Conservation (phyloP, 2,113 vertebrate genomes). For the Callopanchax toddi region DNA sequence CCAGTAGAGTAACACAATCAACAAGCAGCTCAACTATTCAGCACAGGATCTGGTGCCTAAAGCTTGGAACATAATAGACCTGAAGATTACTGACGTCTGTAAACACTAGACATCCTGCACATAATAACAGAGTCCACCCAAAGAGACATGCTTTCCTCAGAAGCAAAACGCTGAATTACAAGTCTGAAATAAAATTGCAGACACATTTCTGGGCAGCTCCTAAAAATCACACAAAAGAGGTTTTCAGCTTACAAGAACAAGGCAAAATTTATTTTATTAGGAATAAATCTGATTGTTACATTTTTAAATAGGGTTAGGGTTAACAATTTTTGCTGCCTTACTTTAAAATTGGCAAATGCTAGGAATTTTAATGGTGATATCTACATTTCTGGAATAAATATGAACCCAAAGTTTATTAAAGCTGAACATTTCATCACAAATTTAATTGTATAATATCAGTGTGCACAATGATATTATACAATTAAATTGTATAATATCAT, state of each 20-base stretch:
- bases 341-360: too few relatives aligned
- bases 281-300: too few relatives aligned
- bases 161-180: neutral
- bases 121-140: slow-evolving; percentile 4
- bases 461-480: too few relatives aligned
- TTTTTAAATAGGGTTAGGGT: too few relatives aligned
- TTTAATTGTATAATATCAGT: too few relatives aligned
- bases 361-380: too few relatives aligned
- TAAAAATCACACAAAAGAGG: neutral
- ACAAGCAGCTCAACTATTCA: slow-evolving; percentile 27
- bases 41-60: slow-evolving; percentile 30
- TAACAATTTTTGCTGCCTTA: too few relatives aligned
- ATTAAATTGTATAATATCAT: too few relatives aligned
- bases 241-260: neutral
- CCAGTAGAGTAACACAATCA: slow-evolving; percentile 23
- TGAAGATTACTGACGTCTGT: slow-evolving; percentile 29
- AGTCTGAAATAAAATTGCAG: neutral
- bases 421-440: too few relatives aligned
- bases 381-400: too few relatives aligned
- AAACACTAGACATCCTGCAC: slow-evolving; percentile 22
- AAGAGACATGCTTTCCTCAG: neutral
- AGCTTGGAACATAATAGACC: slow-evolving; percentile 17
- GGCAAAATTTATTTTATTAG: too few relatives aligned
- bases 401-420: too few relatives aligned
- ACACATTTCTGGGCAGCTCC: slow-evolving; percentile 3